Conservation (phyloP, 2,888 invertebrate genomes). For the Heliconius sara region DNA sequence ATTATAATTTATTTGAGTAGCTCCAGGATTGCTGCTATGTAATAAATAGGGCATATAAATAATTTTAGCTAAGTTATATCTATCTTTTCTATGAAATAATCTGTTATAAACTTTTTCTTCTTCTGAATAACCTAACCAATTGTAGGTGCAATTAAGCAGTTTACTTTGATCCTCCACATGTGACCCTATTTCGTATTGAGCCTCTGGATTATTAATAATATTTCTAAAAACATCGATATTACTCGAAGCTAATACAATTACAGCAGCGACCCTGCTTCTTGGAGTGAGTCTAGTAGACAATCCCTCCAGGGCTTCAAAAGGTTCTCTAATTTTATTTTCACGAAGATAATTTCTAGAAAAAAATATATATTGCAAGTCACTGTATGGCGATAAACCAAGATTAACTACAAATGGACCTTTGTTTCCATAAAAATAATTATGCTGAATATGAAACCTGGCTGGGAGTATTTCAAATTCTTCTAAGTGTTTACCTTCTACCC, state of each 20-base stretch:
- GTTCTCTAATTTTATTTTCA: constrained; percentile 93
- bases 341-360: constrained; percentile 95
- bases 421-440: constrained; percentile 96
- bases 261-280: constrained; percentile 95
- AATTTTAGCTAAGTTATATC: constrained; percentile 97
- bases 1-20: constrained; percentile 90
- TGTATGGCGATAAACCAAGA: constrained; percentile 94
- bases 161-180: constrained; percentile 97
- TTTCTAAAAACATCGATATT: constrained; percentile 95
- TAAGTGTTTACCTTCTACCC: constrained; percentile 83
- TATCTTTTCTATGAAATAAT: constrained; percentile 93
- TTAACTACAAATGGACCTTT: constrained; percentile 94
- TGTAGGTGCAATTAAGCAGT: constrained; percentile 95
- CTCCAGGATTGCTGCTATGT: constrained; percentile 94
- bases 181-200: constrained; percentile 97
- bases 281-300: constrained; percentile 90
- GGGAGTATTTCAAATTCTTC: constrained; percentile 92
- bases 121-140: constrained; percentile 93
- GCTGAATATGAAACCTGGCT: constrained; percentile 88
- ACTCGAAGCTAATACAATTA: constrained; percentile 94
- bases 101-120: constrained; percentile 90
- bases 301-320: constrained; percentile 88
- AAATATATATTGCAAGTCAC: constrained; percentile 90
- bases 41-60: constrained; percentile 95
- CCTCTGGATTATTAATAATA: constrained; percentile 94